Evolutionary conservation across 2,888 invertebrate species (phyloP), one percentile per base, ranked within the genome.

Genomic region (Brachyptera risi): DNA sequence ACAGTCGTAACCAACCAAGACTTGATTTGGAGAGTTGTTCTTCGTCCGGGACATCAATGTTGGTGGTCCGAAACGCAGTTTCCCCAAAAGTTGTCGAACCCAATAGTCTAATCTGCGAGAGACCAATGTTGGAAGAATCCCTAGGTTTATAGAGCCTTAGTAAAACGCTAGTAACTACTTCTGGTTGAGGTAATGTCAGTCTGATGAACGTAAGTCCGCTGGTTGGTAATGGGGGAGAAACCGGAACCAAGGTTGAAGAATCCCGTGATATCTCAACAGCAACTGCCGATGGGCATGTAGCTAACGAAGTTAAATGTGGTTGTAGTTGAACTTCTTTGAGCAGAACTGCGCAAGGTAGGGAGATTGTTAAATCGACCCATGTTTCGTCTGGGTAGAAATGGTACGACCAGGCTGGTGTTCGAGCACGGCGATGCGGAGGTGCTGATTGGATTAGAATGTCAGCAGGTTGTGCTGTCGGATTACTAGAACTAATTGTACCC

Each of bases 341-440:
- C 67, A 92, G 79, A 69, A 94, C 86, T 15, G 95, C 93, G 73
- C 92, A 93, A 0, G 96, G 96, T 69, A 96, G 78, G 21, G 87
- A 85, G 57, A 96, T 82, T 3, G 89, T 89, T 47, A 96, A 80
- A 74, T 96, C 94, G 0, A 96, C 88, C 78, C 90, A 92, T 38
- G 88, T 88, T 76, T 95, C 93, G 68, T 86, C 85, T 27, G 92
- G 91, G 78, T 92, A 94, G 78, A 94, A 96, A 78, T 96, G 92
- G 77, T 96, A 95, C 27, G 91, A 90, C 96, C 96, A 96, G n/a
- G 94, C 89, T 3, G 96, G 90, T 1, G 92, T 90, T 62, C 95
- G 83, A 21, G 93, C 90, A 40, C 96, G 80, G 42, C 93, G 81
- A 71, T 91, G 90, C 2, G 92, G 88, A 0, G 91, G 87, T 1